phyloP scores from a whole-genome alignment of 1,140 invertebrate species.

The Pantala flavescens region DNA sequence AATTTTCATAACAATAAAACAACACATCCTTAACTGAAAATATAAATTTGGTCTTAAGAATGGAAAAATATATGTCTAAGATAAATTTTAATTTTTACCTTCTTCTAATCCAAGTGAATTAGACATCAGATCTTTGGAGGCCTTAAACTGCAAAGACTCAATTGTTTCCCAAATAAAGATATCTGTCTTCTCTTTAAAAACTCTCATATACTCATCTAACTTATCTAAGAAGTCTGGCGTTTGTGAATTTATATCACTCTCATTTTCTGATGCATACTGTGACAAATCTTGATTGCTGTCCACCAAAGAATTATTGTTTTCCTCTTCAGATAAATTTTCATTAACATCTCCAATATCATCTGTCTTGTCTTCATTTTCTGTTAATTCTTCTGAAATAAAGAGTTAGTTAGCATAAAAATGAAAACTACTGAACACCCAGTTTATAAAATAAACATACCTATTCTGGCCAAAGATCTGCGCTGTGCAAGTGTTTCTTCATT shows the following conservation, averaged over 20 bases:
- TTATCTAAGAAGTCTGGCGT: conserved; percentile 57
- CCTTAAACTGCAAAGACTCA: not conserved
- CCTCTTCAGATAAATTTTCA: conserved; percentile 37
- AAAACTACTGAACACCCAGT: not conserved
- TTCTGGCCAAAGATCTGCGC: conserved; percentile 49
- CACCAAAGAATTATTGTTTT: conserved; percentile 37
- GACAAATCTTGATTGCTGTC: conserved; percentile 27
- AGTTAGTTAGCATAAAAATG: not conserved
- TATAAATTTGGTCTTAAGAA: too few species aligned
- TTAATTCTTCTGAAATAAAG: conserved; percentile 41
- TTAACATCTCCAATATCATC: conserved; percentile 30
- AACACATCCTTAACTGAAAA: too few species aligned
- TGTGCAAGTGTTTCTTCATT: conserved; percentile 32
- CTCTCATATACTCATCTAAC: conserved; percentile 55
- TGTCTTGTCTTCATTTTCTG: conserved; percentile 38
- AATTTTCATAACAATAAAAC: too few species aligned
- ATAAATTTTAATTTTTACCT: not conserved
- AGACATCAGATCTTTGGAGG: not conserved
- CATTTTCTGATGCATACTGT: conserved; percentile 47
- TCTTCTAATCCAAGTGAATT: not conserved
- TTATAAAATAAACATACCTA: conserved; percentile 25
- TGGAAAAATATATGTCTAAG: not conserved
- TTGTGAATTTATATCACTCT: conserved; percentile 50
- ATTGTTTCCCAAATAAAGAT: conserved; percentile 36
- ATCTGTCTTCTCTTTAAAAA: conserved; percentile 59